phyloP scores from a whole-genome alignment of 1,140 invertebrate genomes.

The Arctopsyche grandis region DNA sequence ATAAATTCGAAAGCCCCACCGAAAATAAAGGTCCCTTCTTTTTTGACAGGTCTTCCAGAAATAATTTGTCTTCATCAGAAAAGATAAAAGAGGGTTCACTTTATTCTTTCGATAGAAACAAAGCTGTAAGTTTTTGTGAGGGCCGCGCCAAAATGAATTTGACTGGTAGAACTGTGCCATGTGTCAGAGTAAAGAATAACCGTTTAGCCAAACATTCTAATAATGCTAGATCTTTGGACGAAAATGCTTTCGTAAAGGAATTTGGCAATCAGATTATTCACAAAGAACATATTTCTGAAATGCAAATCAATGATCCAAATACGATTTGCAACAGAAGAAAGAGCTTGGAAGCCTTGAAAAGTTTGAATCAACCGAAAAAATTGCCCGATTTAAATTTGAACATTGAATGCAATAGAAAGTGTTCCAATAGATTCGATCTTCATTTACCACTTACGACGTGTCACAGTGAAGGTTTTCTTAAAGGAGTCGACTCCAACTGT shows the following conservation, averaged over 20 bases:
- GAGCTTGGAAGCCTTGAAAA: slow-evolving; percentile 65
- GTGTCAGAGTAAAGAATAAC: slow-evolving; percentile 57
- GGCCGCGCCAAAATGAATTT: slow-evolving; percentile 38
- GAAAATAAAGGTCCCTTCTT: slow-evolving; percentile 63
- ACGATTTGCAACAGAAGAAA: slow-evolving; percentile 59
- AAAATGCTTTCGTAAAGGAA: slow-evolving; percentile 74
- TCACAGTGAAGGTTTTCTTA: slow-evolving; percentile 1
- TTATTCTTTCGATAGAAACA: slow-evolving; percentile 47
- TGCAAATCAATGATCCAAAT: slow-evolving; percentile 56
- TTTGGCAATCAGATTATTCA: slow-evolving; percentile 64
- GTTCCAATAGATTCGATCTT: slow-evolving; percentile 47
- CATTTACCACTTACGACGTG: slow-evolving; percentile 23
- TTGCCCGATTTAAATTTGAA: slow-evolving; percentile 68
- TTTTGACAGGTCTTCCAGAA: slow-evolving; percentile 60
- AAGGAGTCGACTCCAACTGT: slow-evolving; percentile 28
- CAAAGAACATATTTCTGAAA: slow-evolving; percentile 58
- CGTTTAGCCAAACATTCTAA: slow-evolving; percentile 69
- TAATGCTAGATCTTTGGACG: slow-evolving; percentile 78
- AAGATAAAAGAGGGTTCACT: slow-evolving; percentile 30
- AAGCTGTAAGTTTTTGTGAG: slow-evolving; percentile 52
- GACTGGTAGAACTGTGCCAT: slow-evolving; percentile 46
- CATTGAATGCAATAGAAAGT: slow-evolving; percentile 56
- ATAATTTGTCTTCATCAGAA: slow-evolving; percentile 38
- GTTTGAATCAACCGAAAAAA: slow-evolving; percentile 65
- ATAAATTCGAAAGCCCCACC: slow-evolving; percentile 69